Evolutionary conservation across 2,797 vertebrate species (phyloP).

Genomic region (Acrossocheilus wenchowensis): DNA sequence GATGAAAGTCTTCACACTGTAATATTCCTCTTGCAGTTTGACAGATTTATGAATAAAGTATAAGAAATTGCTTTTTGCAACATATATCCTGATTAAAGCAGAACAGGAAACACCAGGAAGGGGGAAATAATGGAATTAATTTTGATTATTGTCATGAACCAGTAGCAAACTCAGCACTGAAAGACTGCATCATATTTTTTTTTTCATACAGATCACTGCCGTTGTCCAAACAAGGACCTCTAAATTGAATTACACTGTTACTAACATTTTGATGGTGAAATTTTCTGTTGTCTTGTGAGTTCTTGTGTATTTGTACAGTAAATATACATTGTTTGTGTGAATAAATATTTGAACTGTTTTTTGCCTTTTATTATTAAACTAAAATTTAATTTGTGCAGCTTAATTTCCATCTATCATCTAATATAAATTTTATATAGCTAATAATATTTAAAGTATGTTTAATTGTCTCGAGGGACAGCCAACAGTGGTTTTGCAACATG

Average conservation of each 20-base stretch:
- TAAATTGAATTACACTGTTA: conserved; percentile 55
- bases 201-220: conserved; percentile 33
- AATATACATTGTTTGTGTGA: conserved; percentile 65
- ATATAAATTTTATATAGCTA: background rate
- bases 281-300: conserved; percentile 59
- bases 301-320: conserved; percentile 50
- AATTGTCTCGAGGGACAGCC: background rate
- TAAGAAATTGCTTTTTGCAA: background rate
- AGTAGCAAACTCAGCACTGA: conserved; percentile 31
- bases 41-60: conserved; percentile 2
- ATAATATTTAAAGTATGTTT: background rate
- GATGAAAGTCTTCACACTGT: conserved; percentile 42
- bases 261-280: conserved; percentile 55
- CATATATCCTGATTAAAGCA: conserved; percentile 1
- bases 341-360: conserved; percentile 68
- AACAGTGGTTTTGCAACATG: background rate
- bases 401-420: background rate
- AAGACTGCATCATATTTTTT: conserved; percentile 39
- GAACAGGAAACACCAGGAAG: background rate
- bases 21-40: conserved; percentile 13
- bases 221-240: conserved; percentile 26
- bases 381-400: background rate
- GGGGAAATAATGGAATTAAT: background rate
- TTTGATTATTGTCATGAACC: background rate
- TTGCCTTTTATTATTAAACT: background rate